A percentile compares a stretch with the other conserved stretches of the same genome.
Conservation (phyloP, 1,140 invertebrate species). For the Melanaphis sacchari region DNA sequence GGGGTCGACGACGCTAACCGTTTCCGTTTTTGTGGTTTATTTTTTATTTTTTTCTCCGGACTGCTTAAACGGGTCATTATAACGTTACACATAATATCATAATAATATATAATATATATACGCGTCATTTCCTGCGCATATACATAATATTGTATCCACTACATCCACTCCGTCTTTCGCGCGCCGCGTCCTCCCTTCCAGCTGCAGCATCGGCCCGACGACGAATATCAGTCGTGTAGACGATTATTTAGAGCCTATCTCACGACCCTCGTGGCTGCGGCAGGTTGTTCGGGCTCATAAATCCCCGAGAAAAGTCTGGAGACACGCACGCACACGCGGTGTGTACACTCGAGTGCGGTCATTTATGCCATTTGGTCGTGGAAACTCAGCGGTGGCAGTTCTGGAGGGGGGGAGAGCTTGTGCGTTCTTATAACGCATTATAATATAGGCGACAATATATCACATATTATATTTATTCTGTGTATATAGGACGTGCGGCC, state of each 20-base stretch:
- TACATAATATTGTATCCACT: not conserved
- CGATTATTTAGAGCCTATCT: conserved; percentile 22
- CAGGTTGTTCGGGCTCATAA: conserved; percentile 36
- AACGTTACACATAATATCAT: not conserved
- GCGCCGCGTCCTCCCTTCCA: not conserved
- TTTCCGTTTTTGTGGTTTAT: conserved; percentile 28
- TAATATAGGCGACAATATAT: not conserved
- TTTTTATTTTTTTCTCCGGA: not conserved
- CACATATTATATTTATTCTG: not conserved
- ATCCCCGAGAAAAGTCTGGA: conserved; percentile 40
- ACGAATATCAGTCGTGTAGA: not conserved
- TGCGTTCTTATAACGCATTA: not conserved
- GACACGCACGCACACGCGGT: not conserved
- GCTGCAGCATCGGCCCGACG: not conserved
- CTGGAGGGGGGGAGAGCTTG: not conserved
- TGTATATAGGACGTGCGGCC: not conserved
- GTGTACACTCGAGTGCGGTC: not conserved
- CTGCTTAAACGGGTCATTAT: conserved; percentile 13
- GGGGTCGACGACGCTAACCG: not conserved
- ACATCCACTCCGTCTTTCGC: not conserved
- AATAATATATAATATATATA: not conserved
- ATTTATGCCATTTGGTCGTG: conserved; percentile 6
- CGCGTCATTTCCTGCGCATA: not conserved
- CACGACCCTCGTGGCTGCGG: conserved; percentile 27
- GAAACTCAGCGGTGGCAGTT: not conserved